Conservation (phyloP, 2,797 vertebrate species). For the Coregonus ussuriensis region DNA sequence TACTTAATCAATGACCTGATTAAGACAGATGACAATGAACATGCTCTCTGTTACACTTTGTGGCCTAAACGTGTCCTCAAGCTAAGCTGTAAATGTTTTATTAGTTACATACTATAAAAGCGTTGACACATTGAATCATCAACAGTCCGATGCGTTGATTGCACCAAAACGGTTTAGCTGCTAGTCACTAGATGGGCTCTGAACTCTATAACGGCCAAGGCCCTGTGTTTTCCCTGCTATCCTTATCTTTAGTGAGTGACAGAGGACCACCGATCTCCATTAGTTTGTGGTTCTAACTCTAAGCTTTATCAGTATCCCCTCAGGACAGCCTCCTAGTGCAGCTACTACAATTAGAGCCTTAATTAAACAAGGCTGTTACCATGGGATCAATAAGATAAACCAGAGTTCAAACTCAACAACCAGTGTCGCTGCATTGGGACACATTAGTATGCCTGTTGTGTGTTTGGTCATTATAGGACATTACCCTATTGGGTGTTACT, state of each 20-base stretch:
- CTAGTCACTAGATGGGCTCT: background rate
- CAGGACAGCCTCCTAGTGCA: background rate
- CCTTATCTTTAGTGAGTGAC: slow-evolving; percentile 7
- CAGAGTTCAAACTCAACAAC: background rate
- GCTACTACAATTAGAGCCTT: background rate
- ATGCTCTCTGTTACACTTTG: background rate
- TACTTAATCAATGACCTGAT: background rate
- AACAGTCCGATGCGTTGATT: no score
- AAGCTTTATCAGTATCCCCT: background rate
- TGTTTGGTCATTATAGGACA: background rate
- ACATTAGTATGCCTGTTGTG: background rate
- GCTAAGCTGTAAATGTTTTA: background rate
- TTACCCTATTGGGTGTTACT: background rate
- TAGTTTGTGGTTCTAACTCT: slow-evolving; percentile 9
- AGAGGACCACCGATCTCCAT: slow-evolving; percentile 3
- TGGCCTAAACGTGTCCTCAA: background rate
- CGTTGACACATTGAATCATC: background rate
- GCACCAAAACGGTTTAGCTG: background rate
- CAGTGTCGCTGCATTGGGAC: background rate
- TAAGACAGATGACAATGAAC: background rate
- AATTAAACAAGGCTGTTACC: background rate
- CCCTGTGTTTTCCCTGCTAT: background rate
- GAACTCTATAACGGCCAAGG: background rate
- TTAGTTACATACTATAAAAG: background rate
- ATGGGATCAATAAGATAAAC: background rate